These are phyloP conservation scores for Hymenochirus boettgeri DNA, from an alignment of 2,113 vertebrate genomes.

Conservation along the genomic window DNA sequence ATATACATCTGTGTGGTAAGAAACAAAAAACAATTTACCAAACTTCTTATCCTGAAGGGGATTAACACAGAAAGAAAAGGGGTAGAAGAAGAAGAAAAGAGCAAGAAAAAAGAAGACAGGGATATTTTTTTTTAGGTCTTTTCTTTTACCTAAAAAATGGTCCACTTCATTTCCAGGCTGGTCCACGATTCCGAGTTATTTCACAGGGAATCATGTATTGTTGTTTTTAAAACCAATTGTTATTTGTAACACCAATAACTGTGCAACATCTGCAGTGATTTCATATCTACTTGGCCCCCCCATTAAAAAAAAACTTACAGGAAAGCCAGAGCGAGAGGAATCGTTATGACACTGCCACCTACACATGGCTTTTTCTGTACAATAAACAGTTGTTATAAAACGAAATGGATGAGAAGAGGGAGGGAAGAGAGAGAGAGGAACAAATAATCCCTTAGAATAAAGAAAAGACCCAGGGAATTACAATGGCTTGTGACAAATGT, in stretches of 20 bases:
- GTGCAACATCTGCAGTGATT: slow-evolving; percentile 70
- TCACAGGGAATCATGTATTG: no score
- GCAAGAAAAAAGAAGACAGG: no score
- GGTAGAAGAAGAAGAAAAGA: slow-evolving; percentile 26
- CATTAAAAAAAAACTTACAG: slow-evolving; percentile 67
- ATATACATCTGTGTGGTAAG: no score
- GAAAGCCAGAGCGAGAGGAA: slow-evolving; percentile 60
- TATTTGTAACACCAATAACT: slow-evolving; percentile 66
- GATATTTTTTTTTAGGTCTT: no score
- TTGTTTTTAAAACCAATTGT: no score
- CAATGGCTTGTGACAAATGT: no score
- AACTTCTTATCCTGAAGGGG: slow-evolving; percentile 60
- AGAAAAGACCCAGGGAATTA: no score
- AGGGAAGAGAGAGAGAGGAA: not conserved
- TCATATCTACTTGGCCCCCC: slow-evolving; percentile 64
- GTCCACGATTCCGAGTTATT: slow-evolving; percentile 99
- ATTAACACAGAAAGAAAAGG: slow-evolving; percentile 49
- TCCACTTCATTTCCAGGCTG: slow-evolving; percentile 98
- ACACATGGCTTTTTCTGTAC: slow-evolving; percentile 61
- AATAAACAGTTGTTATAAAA: slow-evolving; percentile 70
- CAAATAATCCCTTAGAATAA: slow-evolving; percentile 35
- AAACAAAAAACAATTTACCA: no score
- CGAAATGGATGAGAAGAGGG: slow-evolving; percentile 51
- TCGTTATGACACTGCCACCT: slow-evolving; percentile 78
- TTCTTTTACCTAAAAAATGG: no score